Evolutionary conservation across 1,140 invertebrate species (phyloP), one percentile per base, ranked within the genome.

Genomic region (Pogonomyrmex californicus): DNA sequence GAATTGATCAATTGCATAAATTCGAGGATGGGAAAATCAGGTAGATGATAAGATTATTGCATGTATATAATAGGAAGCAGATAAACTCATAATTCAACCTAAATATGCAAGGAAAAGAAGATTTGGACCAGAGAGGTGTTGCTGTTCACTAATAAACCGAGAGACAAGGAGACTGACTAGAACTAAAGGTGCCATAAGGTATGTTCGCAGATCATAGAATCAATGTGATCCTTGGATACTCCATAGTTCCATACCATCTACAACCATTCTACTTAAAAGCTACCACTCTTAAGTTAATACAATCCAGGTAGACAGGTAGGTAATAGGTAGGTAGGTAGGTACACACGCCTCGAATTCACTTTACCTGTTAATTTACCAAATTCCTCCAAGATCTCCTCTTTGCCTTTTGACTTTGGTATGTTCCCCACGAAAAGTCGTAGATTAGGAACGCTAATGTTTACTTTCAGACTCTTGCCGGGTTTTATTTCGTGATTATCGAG

Each of bases 331-430:
- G 93, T 93, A 95, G 94, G 94, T 94, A 94, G 93, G 94, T 94
- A 94, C 95, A 95, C 95, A 95, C 95, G 94, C 95, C 95, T 96
- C 96, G 96, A 96, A 96, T 96, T 96, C 96, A 97, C 97, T 97
- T 98, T 99, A 99, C 99, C 98, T 99, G 99, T 98, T 97, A 99
- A 98, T 98, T 99, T 99, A 98, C 98, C 97, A 98, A 99, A 99
- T 97, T 99, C 99, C 97, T 99, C 99, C 97, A 99, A 97, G 97
- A 99, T 99, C 97, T 99, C 99, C 97, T 99, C 99, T 98, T 99
- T 99, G 97, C 98, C 98, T 98, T 99, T 99, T 97, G 98, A 99
- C 97, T 99, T 99, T 97, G 99, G 99, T 98, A 99, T 99, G 97
- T 99, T 99, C 96, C 99, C 99, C 97, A 99, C 98, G 97, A 99